phyloP scores from a whole-genome alignment of 2,888 invertebrate genomes.

The Pharmacophagus antenor region DNA sequence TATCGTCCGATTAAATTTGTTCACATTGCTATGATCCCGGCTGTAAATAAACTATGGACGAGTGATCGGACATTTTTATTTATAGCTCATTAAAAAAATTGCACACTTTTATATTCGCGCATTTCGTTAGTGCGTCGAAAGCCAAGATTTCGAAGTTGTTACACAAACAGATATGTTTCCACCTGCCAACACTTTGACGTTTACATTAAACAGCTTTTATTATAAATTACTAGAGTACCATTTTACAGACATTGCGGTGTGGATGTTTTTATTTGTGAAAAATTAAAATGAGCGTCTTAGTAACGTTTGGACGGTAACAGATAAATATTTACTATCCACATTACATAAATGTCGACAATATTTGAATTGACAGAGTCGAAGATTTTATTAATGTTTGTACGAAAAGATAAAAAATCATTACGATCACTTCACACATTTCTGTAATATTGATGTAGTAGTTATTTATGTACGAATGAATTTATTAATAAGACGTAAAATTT shows the following conservation, averaged over 20 bases:
- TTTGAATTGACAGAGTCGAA: neutral
- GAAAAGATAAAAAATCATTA: neutral
- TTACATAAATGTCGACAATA: neutral
- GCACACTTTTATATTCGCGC: neutral
- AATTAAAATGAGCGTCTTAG: neutral
- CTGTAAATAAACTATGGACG: too few species aligned
- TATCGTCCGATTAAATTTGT: too few species aligned
- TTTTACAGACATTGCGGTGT: neutral
- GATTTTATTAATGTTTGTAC: neutral
- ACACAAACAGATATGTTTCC: neutral
- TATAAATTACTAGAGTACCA: neutral
- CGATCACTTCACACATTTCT: neutral
- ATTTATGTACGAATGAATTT: too few species aligned
- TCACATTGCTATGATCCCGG: too few species aligned
- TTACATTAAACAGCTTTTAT: neutral
- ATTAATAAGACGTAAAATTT: too few species aligned
- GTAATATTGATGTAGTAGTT: neutral
- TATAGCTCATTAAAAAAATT: too few species aligned
- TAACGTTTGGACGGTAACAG: neutral
- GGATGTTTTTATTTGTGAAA: neutral
- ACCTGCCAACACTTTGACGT: neutral
- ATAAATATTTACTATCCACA: constrained; percentile 3
- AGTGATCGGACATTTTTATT: too few species aligned
- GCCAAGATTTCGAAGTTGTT: neutral
- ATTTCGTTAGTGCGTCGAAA: neutral